Evolutionary conservation across 2,888 invertebrate genomes (phyloP), one percentile per base, ranked within the genome.

Genomic region (Taphrorychus bicolor): DNA sequence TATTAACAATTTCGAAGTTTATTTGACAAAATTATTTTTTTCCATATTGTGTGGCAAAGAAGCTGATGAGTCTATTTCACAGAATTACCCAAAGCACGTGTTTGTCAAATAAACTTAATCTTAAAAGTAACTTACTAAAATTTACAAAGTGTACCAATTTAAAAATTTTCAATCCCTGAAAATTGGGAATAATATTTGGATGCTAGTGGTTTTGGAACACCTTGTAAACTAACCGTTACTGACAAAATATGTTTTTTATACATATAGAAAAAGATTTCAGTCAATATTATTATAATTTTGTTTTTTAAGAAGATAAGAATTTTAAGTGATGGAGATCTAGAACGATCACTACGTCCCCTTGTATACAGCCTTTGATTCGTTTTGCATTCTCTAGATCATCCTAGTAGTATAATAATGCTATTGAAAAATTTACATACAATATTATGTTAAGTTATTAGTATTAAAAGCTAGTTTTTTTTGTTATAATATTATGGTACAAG

Each of bases 231-330:
- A 22, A 59, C 52, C 42, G 51, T 52, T 59, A 52, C 32, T 14
- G 22, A 32, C 32, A 32, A 32, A 32, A 32, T 32, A 32, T 32
- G 32, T 32, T 32, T 32, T 32, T 32, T 32, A 32, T 32, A 32
- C 32, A 32, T 32, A 32, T 45, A 45, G 45, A 45, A 45, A 45
- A 14, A 45, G 45, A 45, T 14, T 45, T 64, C 60, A 59, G 59
- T 69, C 59, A 59, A 60, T 66, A 60, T 58, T 56, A 51, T 42
- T n/a, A n/a, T n/a, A n/a, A n/a, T 18, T 42, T n/a, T 23, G 18
- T 54, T 45, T 66, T 59, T 66, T 41, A 56, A 66, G 59, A 66
- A 53, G 57, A 59, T 59, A 54, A 54, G 59, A 53, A 17, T 64
- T 58, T 45, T 32, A 52, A 42, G 22, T 58, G 17, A 14, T 32